A percentile compares a stretch with the other conserved stretches of the same genome.
These are phyloP conservation scores for Todiramphus chloris DNA, from an alignment of 2,113 vertebrate genomes.

Conservation along the genomic window DNA sequence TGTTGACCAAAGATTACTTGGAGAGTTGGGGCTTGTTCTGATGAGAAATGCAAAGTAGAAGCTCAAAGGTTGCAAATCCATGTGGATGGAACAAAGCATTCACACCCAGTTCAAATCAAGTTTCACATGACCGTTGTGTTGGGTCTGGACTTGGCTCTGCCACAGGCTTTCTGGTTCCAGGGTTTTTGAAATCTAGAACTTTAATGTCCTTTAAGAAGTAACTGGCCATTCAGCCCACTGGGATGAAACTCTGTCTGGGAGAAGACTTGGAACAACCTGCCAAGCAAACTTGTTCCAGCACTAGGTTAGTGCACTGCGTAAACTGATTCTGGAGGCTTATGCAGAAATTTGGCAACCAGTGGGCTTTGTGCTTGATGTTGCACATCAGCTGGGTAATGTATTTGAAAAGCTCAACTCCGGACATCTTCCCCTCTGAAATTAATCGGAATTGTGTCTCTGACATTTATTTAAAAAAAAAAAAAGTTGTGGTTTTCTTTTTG, in stretches of 20 bases:
- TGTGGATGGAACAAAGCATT: not conserved
- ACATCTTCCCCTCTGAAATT: not conserved
- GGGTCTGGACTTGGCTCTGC: not conserved
- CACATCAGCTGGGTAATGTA: accelerated
- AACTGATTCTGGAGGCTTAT: not conserved
- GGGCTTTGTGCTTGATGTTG: not conserved
- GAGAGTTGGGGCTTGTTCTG: not conserved
- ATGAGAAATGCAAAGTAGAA: not conserved
- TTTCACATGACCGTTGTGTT: accelerated
- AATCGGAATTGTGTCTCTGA: not conserved
- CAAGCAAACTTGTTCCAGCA: not conserved
- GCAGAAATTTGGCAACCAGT: not conserved
- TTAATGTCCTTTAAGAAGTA: not conserved
- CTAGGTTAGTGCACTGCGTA: not conserved
- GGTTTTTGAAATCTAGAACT: not conserved
- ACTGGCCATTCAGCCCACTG: accelerated
- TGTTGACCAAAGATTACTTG: not conserved
- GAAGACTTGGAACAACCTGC: not conserved
- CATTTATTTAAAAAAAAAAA: not conserved
- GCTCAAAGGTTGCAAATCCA: not conserved
- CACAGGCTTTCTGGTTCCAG: not conserved
- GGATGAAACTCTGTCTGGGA: not conserved
- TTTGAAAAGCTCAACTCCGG: not conserved
- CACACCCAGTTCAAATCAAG: not conserved
- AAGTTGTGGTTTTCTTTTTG: accelerated